Evolutionary conservation across 2,888 invertebrate species (phyloP).

Genomic region (Poecilus cupreus): DNA sequence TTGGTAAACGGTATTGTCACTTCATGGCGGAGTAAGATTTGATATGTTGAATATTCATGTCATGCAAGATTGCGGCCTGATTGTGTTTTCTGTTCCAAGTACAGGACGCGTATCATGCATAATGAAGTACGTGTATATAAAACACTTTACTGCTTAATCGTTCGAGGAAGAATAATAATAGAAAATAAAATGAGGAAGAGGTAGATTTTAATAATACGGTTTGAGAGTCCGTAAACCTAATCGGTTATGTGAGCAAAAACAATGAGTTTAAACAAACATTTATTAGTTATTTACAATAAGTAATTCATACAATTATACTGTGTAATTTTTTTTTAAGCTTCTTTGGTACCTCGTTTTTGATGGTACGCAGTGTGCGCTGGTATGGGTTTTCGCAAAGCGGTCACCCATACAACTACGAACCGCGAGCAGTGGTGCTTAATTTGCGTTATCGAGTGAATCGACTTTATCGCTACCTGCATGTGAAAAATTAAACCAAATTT

Average conservation of each 20-base stretch:
- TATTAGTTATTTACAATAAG: not conserved
- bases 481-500: too few species aligned
- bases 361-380: too few species aligned
- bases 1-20: slow-evolving; percentile 55
- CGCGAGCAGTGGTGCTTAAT: too few species aligned
- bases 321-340: too few species aligned
- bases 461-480: too few species aligned
- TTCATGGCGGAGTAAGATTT: slow-evolving; percentile 33
- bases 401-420: too few species aligned
- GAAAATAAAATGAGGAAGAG: slow-evolving; percentile 31
- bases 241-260: slow-evolving; percentile 12
- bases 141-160: slow-evolving; percentile 15
- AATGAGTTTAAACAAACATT: not conserved
- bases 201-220: slow-evolving; percentile 13
- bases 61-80: slow-evolving; percentile 32
- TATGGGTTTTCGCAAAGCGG: too few species aligned
- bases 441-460: too few species aligned
- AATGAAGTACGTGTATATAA: slow-evolving; percentile 4
- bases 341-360: too few species aligned
- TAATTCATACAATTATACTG: not conserved
- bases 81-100: slow-evolving; percentile 23
- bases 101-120: slow-evolving; percentile 18
- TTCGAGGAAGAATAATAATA: slow-evolving; percentile 8
- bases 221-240: not conserved
- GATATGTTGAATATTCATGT: slow-evolving; percentile 57